Evolutionary conservation across 2,797 vertebrate species (phyloP), one percentile per base, ranked within the genome.

Genomic region (Emys orbicularis): DNA sequence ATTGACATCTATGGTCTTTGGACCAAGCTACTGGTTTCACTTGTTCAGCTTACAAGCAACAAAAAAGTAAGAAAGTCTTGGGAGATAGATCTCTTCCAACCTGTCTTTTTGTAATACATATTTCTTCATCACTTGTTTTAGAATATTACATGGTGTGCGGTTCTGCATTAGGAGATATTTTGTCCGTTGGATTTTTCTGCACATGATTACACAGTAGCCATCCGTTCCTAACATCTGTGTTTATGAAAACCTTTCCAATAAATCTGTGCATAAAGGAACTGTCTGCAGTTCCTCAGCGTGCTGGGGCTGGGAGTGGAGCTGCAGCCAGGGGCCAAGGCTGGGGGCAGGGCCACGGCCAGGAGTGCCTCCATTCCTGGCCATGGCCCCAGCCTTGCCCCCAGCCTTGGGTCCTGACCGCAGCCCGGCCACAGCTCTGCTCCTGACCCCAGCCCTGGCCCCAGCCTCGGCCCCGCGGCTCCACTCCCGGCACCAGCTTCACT

Each of bases 201-300:
- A 91, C 89, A 90, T 95, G 96, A 96, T 97, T 97, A 96, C 92
- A 96, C 96, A 96, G 97, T 97, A 97, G 97, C 96, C 93, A 96
- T 96, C 97, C 95, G 57, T 96, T 97, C 96, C 94, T 94, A 97
- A 94, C 97, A 97, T 97, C 96, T 96, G 96, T 97, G 96, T 97
- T 97, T 97, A 97, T 95, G 87, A 96, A 96, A 97, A 94, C 89
- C 86, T 92, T 94, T 96, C 96, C 97, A 97, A 89, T 90, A 94
- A 93, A 96, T 95, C 92, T 94, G 93, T 88, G 94, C 94, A 96
- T 95, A 93, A 81, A 59, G 94, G 91, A 96, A 94, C 96, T 91
- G 90, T 96, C 94, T 91, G 77, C 65, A 0, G 95, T 94, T 94
- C 77, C 94, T 94, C 85, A 0, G 0, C 50, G 56, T 54, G 81